Percentiles rank a stretch among this genome's conserved stretches.
Evolutionary conservation across 2,113 vertebrate species (phyloP).

Genomic region (Bungarus multicinctus): DNA sequence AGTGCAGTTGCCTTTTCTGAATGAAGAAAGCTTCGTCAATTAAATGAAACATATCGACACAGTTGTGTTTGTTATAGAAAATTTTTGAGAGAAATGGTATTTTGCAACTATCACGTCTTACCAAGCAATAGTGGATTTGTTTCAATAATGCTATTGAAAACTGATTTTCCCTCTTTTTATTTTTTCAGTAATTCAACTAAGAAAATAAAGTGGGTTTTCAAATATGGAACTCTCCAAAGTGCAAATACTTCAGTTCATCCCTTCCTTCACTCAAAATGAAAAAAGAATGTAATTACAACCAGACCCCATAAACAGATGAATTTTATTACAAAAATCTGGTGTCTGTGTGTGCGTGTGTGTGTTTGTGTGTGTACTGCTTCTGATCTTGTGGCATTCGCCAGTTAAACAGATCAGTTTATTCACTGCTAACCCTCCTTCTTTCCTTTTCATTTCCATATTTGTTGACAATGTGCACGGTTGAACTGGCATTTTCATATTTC

Average conservation of each 20-base stretch:
- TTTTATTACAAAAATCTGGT: constrained; percentile 6
- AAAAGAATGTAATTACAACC: constrained; percentile 36
- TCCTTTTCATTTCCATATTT: constrained; percentile 42
- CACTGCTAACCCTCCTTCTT: background rate
- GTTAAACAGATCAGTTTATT: background rate
- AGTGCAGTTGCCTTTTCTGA: background rate
- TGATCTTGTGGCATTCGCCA: background rate
- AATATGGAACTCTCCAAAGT: constrained; percentile 28
- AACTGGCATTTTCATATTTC: constrained; percentile 68
- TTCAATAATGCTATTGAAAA: background rate
- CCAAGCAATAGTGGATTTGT: background rate
- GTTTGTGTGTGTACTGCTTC: background rate
- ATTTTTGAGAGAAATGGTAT: background rate
- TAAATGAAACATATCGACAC: background rate
- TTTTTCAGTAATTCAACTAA: background rate
- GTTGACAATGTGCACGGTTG: constrained; percentile 52
- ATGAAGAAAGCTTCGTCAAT: constrained; percentile 10
- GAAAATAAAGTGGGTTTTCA: background rate
- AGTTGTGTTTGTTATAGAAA: constrained; percentile 4
- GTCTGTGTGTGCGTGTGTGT: too few relatives aligned
- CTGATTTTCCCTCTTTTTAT: background rate
- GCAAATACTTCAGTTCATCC: background rate
- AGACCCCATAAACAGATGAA: constrained; percentile 14
- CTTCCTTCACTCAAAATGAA: constrained; percentile 41
- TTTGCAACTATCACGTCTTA: background rate